Evolutionary conservation across 2,888 invertebrate genomes (phyloP).

Genomic region (Pycnomerus fuliginosus): DNA sequence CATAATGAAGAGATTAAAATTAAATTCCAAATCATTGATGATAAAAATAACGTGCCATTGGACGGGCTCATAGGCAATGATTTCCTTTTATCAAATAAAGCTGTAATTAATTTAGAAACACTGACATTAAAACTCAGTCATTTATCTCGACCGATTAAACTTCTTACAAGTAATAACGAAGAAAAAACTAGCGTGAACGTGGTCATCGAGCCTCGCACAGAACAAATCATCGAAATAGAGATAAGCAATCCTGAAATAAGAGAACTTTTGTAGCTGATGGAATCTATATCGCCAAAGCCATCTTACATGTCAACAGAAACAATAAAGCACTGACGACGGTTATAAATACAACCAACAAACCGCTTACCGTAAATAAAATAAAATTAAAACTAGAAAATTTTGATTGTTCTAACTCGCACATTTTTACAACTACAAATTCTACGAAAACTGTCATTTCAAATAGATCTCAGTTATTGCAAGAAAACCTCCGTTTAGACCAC

Average conservation of each 20-base stretch:
- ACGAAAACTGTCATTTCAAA: constrained; percentile 3
- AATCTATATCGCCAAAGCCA: constrained; percentile 3
- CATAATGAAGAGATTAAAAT: constrained; percentile 7
- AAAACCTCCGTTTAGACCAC: constrained; percentile 24
- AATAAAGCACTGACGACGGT: constrained; percentile 6
- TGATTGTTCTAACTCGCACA: constrained; percentile 2
- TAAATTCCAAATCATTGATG: constrained; percentile 21
- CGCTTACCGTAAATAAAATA: neutral
- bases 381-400: constrained; percentile 4
- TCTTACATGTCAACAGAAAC: constrained; percentile 3
- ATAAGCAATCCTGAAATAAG: constrained; percentile 9
- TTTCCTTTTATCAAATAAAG: constrained; percentile 9
- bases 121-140: constrained; percentile 2
- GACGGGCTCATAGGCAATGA: constrained; percentile 27
- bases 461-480: too few relatives aligned
- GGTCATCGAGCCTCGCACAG: constrained; percentile 6
- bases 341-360: constrained; percentile 6
- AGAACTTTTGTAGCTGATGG: constrained; percentile 3
- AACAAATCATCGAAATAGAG: constrained; percentile 6
- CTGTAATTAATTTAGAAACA: constrained; percentile 11
- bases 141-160: neutral
- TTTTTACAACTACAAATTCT: neutral
- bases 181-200: neutral
- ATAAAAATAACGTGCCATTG: constrained; percentile 14
- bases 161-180: neutral